Base-by-base conservation (phyloP, 2,888 invertebrate genomes). In the Polydrusus tereticollis region DNA sequence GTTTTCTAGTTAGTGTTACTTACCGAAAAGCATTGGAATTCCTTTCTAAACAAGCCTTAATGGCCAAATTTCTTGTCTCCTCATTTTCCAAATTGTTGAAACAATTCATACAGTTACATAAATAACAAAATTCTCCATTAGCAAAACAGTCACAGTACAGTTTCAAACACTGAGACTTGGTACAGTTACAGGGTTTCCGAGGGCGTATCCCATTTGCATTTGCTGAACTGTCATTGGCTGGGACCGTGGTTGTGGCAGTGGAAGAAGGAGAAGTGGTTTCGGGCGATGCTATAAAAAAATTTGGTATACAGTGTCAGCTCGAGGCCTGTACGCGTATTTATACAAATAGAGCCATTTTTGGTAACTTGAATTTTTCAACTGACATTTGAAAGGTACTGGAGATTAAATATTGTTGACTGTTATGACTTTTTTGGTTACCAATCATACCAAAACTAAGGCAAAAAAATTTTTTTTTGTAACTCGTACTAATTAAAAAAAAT, bases 131-230 rank as follows among this genome's bases (percentile, higher is more conserved):
- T 87, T 99, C 99, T 2, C 98, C 99, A 87, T 98, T 99, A 3
- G 99, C 99, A 88, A 99, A 99, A 85, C 99, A 99, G 85, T 99
- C 99, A 87, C 99, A 99, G 85, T 99, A 98, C 86, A 99, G 86
- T 87, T 99, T 99, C 74, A 99, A 89, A 83, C 99, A 99, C 84
- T 98, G 98, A 1, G 98, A 99, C 86, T 98, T 98, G 29, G 97
- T 99, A 86, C 99, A 99, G 86, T 99, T 99, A 86, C 99, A 99
- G 8, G 98, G 98, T 85, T 99, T 99, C 52, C 95, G 88, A 0
- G 94, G 92, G 76, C 93, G 87, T 78, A 89, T 81, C 0, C 87
- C 88, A 29, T 86, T 85, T 38, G 77, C 70, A 18, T 58, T 67
- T 12, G 29, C 5, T 6, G 62, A 5, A 20, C 23, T 65, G 29